A percentile compares a stretch with the other conserved stretches of the same genome.
Conservation (phyloP, 2,797 vertebrate species). For the Pangasius sanitwongsei region DNA sequence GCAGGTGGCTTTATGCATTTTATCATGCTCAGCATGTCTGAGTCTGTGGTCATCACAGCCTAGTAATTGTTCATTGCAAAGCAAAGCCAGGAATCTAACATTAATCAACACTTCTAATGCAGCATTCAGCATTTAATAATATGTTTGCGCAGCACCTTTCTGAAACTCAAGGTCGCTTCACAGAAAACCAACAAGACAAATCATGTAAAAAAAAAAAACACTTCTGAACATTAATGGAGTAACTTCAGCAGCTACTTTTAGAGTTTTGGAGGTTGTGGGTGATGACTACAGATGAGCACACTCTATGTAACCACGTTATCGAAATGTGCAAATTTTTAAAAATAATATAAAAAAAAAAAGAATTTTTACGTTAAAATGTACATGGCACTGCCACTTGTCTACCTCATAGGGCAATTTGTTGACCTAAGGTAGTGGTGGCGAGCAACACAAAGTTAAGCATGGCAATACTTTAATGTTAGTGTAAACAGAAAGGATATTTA, state of each 20-base stretch:
- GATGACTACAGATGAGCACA: not conserved
- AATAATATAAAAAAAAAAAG: not conserved
- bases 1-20: conserved; percentile 47
- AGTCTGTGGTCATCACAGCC: conserved; percentile 33
- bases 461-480: not conserved
- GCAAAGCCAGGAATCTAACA: conserved; percentile 27
- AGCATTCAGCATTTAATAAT: conserved; percentile 25
- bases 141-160: conserved; percentile 22
- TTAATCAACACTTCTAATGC: conserved; percentile 37
- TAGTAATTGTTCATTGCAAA: conserved; percentile 26
- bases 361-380: not conserved
- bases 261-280: not conserved
- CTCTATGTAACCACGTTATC: not conserved
- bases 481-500: not conserved
- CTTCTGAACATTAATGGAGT: not conserved
- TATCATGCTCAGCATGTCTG: conserved; percentile 50
- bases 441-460: not conserved
- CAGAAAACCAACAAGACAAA: not conserved
- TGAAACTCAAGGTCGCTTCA: not conserved
- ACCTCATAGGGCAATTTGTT: not conserved
- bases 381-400: not conserved
- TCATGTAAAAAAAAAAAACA: not conserved
- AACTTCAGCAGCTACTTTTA: not conserved
- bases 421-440: not conserved
- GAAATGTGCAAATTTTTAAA: not conserved